These are phyloP conservation scores for Entomobrya multifasciata DNA, from an alignment of 2,888 invertebrate genomes.

Conservation along the genomic window DNA sequence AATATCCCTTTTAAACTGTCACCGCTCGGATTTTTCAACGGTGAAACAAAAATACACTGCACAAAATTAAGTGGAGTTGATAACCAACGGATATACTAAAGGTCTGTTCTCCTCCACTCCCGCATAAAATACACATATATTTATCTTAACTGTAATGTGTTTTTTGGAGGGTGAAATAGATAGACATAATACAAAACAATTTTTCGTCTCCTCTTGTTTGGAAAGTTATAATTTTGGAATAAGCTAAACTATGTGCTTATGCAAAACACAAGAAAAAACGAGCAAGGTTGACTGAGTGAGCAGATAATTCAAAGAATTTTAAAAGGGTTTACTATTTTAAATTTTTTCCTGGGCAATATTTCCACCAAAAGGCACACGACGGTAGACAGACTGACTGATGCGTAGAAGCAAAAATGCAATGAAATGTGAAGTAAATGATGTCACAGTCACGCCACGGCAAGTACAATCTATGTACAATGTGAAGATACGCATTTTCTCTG, in stretches of 20 bases:
- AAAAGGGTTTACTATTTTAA: constrained; percentile 72
- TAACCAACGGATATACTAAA: neutral
- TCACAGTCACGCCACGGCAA: too few species aligned
- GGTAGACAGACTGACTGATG: constrained; percentile 35
- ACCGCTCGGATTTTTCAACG: neutral
- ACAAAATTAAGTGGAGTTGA: neutral
- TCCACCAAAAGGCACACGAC: constrained; percentile 13
- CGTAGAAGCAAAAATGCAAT: constrained; percentile 59
- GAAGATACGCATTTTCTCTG: neutral
- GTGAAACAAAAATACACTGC: neutral
- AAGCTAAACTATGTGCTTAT: neutral
- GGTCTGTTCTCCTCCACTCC: neutral
- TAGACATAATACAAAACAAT: constrained; percentile 10
- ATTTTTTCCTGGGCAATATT: constrained; percentile 69
- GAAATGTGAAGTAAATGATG: constrained; percentile 68
- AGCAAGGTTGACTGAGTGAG: constrained; percentile 35
- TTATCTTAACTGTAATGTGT: too few species aligned
- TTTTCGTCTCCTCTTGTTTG: constrained; percentile 3
- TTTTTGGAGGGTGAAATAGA: neutral
- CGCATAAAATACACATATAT: too few species aligned
- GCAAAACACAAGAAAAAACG: neutral
- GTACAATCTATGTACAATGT: neutral
- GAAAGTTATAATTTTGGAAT: neutral
- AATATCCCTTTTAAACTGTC: constrained; percentile 17
- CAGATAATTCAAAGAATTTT: constrained; percentile 68